Evolutionary conservation across 1,140 invertebrate species (phyloP).

Genomic region (Drosophila mayri): DNA sequence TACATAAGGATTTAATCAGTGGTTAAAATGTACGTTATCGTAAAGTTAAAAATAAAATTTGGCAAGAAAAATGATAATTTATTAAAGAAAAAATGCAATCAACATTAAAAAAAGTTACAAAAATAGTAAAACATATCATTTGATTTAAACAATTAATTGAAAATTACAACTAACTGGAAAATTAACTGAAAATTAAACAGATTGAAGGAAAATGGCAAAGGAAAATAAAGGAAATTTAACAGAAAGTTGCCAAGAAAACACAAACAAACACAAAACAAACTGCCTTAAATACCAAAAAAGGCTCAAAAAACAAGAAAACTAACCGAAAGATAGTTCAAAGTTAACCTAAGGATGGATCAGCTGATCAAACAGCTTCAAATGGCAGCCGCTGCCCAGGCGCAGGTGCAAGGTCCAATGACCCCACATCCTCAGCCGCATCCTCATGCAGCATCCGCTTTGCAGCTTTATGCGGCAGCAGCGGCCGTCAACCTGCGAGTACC

Average conservation of each 20-base stretch:
- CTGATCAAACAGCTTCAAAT: constrained; percentile 70
- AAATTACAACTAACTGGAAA: not conserved
- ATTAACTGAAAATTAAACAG: not conserved
- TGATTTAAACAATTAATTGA: not conserved
- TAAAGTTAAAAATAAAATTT: no score
- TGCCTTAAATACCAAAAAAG: not conserved
- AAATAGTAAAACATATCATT: no score
- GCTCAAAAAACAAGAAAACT: not conserved
- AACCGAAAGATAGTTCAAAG: not conserved
- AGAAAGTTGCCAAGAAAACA: not conserved
- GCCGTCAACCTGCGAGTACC: constrained; percentile 49
- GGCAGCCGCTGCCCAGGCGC: constrained; percentile 65
- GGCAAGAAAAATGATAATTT: not conserved
- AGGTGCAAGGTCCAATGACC: constrained; percentile 9
- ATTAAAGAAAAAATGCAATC: not conserved
- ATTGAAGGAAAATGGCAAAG: not conserved
- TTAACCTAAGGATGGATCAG: constrained; percentile 58
- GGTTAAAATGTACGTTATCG: not conserved
- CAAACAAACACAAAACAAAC: not conserved
- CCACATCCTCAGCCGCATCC: constrained; percentile 12
- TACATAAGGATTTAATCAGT: not conserved
- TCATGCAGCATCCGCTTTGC: constrained; percentile 43
- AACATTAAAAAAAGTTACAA: no score
- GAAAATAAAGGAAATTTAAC: not conserved
- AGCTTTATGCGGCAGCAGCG: constrained; percentile 68